A percentile compares a stretch with the other conserved stretches of the same genome.
Conservation (phyloP, 1,140 invertebrate species). For the Cherax destructor region DNA sequence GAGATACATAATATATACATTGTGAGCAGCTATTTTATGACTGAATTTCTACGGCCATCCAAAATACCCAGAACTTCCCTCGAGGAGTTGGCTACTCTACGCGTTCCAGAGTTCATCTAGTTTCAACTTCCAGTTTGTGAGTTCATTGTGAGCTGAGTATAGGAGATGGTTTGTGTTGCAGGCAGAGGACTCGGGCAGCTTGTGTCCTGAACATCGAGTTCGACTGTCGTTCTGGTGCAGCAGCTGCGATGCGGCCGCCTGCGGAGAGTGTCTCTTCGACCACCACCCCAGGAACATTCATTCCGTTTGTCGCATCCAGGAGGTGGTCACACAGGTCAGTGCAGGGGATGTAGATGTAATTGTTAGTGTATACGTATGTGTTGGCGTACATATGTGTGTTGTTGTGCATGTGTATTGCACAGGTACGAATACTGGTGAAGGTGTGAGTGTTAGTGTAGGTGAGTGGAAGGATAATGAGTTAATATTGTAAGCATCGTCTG, state of each 20-base stretch:
- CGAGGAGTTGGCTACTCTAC: too few species aligned
- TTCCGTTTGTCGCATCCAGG: slow-evolving; percentile 19
- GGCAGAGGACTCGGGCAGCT: neutral
- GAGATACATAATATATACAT: too few species aligned
- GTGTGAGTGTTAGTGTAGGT: too few species aligned
- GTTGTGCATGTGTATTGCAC: neutral
- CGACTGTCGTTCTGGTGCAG: slow-evolving; percentile 60
- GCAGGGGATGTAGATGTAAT: neutral
- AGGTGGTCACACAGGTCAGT: slow-evolving; percentile 27
- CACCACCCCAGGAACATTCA: slow-evolving; percentile 29
- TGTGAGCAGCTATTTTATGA: too few species aligned
- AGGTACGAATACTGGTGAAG: too few species aligned
- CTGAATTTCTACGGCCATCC: too few species aligned
- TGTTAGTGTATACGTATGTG: neutral
- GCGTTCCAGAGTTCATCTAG: too few species aligned
- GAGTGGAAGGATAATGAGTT: too few species aligned
- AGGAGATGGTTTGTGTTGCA: neutral
- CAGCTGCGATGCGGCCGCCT: slow-evolving; percentile 43
- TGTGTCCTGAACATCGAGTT: slow-evolving; percentile 23
- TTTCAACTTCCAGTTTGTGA: too few species aligned
- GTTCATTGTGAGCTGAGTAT: too few species aligned
- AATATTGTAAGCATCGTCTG: too few species aligned
- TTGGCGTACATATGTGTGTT: neutral
- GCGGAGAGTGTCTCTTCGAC: slow-evolving; percentile 60
- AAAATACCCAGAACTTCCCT: too few species aligned